Conservation (phyloP, 2,113 vertebrate species). For the Pitta sordida region DNA sequence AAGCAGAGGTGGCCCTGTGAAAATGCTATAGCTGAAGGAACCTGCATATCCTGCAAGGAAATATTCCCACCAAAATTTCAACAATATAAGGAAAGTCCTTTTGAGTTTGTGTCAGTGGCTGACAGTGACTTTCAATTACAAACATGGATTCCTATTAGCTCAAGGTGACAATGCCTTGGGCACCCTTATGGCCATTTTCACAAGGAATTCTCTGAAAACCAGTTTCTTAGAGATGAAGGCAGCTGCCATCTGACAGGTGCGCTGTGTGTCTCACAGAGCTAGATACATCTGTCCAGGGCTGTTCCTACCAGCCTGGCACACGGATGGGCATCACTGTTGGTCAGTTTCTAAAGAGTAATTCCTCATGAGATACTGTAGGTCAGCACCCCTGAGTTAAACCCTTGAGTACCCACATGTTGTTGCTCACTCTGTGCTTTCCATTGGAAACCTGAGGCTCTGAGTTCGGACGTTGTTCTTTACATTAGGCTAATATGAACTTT, state of each 20-base stretch:
- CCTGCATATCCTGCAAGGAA: background rate
- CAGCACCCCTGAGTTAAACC: background rate
- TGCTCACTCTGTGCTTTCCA: fast-evolving
- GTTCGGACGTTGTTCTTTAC: background rate
- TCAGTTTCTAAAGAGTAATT: background rate
- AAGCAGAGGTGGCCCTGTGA: background rate
- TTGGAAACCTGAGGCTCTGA: background rate
- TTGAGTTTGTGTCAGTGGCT: background rate
- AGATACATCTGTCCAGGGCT: background rate
- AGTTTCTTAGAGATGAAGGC: background rate
- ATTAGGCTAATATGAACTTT: background rate
- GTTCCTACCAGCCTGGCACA: background rate
- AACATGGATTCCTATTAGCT: background rate
- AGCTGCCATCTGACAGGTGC: background rate
- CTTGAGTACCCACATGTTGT: fast-evolving
- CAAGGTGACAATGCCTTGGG: background rate
- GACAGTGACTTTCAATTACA: background rate
- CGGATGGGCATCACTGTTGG: background rate
- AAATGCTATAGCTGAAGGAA: background rate
- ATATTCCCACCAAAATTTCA: background rate
- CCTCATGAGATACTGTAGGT: background rate
- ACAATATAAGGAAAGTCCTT: background rate
- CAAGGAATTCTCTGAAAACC: background rate
- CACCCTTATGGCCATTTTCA: background rate
- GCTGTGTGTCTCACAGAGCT: background rate